phyloP scores from a whole-genome alignment of 2,113 vertebrate species.

The Cyprinus carpio region DNA sequence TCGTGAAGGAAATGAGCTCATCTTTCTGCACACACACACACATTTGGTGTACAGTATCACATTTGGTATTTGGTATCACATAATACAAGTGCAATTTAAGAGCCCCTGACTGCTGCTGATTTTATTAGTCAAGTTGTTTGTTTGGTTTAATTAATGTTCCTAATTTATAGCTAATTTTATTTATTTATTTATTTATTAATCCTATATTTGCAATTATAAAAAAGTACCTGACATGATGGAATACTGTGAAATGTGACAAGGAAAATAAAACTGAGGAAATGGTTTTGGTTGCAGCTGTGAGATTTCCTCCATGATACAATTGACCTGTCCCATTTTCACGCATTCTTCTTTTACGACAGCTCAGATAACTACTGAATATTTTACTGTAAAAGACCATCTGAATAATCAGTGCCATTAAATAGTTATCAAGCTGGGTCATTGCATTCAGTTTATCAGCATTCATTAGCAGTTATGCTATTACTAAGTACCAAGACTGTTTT shows the following conservation, averaged over 20 bases:
- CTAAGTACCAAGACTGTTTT: not conserved
- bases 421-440: not conserved
- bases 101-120: not conserved
- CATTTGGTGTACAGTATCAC: slow-evolving; percentile 42
- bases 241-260: slow-evolving; percentile 34
- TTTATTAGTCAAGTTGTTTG: not conserved
- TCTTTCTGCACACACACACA: slow-evolving; percentile 15
- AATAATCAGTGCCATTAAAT: slow-evolving; percentile 20
- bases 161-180: not conserved
- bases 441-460: slow-evolving; percentile 1
- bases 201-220: not conserved
- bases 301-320: slow-evolving; percentile 39
- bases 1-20: slow-evolving; percentile 58
- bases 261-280: slow-evolving; percentile 43
- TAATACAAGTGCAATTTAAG: slow-evolving; percentile 37
- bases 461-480: not conserved
- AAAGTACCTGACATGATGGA: not conserved
- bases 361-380: slow-evolving; percentile 59
- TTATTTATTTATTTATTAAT: too few relatives aligned
- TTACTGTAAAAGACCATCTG: slow-evolving; percentile 41
- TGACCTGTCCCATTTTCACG: slow-evolving; percentile 27
- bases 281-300: slow-evolving; percentile 20
- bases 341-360: slow-evolving; percentile 45
- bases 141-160: not conserved
- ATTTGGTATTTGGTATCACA: too few relatives aligned